These are phyloP conservation scores for Phataginus tricuspis DNA, from an alignment of 2,797 vertebrate genomes.

Conservation along the genomic window DNA sequence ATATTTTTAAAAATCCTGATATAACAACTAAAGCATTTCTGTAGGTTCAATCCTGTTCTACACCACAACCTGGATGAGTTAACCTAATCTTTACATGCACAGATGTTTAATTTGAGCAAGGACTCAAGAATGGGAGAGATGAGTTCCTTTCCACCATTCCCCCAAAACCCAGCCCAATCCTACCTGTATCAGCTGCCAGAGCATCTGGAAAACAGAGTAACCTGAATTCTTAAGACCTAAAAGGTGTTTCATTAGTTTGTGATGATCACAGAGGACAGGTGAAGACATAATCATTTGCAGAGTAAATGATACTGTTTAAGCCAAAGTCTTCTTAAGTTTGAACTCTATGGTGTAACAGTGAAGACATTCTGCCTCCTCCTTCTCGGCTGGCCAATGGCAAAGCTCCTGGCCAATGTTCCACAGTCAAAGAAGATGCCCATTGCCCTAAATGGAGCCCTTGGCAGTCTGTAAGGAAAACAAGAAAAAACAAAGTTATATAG, in stretches of 20 bases:
- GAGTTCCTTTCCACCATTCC: background rate
- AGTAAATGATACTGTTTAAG: conserved; percentile 39
- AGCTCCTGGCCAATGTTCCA: conserved; percentile 39
- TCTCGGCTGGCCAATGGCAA: conserved; percentile 39
- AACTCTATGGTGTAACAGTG: conserved; percentile 63
- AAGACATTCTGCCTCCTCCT: conserved; percentile 56
- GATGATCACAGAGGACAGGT: conserved; percentile 25
- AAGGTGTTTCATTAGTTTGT: conserved; percentile 28
- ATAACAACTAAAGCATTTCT: conserved; percentile 27
- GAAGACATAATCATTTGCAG: conserved; percentile 48
- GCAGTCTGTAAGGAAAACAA: conserved; percentile 49
- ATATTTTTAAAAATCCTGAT: background rate
- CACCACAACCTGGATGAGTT: background rate
- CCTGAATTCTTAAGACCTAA: conserved; percentile 43
- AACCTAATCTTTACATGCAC: background rate
- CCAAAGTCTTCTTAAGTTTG: conserved; percentile 49
- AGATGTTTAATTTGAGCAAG: conserved; percentile 9
- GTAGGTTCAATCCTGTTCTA: background rate
- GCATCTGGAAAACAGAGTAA: conserved; percentile 44
- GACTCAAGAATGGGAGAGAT: background rate
- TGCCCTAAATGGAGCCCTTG: background rate
- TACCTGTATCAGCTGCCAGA: conserved; percentile 56
- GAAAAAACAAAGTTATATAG: conserved; percentile 32
- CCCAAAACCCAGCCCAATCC: conserved; percentile 15
- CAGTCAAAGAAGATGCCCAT: conserved; percentile 37